Evolutionary conservation across 2,113 vertebrate genomes (phyloP).

Genomic region (Epinephelus lanceolatus): DNA sequence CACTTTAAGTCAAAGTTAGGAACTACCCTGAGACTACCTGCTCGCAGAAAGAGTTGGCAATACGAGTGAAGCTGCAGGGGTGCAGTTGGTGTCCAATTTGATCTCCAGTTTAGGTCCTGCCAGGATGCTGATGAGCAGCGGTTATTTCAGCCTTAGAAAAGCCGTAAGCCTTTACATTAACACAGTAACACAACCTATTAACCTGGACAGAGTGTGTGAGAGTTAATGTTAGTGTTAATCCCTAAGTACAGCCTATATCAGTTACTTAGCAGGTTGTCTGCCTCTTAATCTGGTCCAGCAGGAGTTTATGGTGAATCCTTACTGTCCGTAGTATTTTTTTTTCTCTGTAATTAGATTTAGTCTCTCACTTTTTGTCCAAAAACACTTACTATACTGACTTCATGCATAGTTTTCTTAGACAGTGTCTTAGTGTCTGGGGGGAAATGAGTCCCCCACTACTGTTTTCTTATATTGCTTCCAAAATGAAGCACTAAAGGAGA

Average conservation of each 20-base stretch:
- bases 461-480: not conserved
- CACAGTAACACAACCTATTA: slow-evolving; percentile 58
- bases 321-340: not conserved
- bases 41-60: not conserved
- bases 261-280: slow-evolving; percentile 42
- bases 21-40: not conserved
- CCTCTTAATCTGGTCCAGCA: slow-evolving; percentile 31
- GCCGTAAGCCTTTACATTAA: slow-evolving; percentile 42
- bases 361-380: not conserved
- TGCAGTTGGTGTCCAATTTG: not conserved
- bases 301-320: slow-evolving; percentile 18
- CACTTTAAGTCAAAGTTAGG: not conserved
- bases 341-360: not conserved
- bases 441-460: not conserved
- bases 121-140: slow-evolving; percentile 1
- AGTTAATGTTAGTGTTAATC: slow-evolving; percentile 51
- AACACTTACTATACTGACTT: not conserved
- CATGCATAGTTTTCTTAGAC: not conserved
- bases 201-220: slow-evolving; percentile 45
- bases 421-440: not conserved
- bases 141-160: slow-evolving; percentile 52
- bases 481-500: not conserved
- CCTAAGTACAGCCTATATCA: slow-evolving; percentile 34
- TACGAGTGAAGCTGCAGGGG: not conserved
- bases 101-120: not conserved